Conservation (phyloP, 1,140 invertebrate species). For the Rhynchophorus ferrugineus region DNA sequence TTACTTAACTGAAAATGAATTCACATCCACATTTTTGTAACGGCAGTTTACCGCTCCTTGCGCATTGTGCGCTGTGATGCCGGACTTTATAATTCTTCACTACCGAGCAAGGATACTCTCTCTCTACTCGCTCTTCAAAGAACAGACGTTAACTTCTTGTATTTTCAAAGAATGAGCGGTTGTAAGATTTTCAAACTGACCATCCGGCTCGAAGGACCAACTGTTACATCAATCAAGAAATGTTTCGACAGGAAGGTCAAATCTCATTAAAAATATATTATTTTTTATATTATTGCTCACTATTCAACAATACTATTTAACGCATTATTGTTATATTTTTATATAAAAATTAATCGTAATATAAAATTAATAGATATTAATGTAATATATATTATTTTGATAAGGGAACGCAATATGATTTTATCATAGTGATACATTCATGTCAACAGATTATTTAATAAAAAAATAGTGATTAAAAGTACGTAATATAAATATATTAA, state of each 20-base stretch:
- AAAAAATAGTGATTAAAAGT: too few relatives aligned
- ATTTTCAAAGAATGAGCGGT: not conserved
- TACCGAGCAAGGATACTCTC: not conserved
- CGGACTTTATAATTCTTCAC: slow-evolving; percentile 17
- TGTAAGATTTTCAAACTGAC: not conserved
- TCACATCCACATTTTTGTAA: slow-evolving; percentile 19
- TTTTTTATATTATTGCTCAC: too few relatives aligned
- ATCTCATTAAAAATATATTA: too few relatives aligned
- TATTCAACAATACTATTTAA: too few relatives aligned
- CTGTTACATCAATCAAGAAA: not conserved
- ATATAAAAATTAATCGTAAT: too few relatives aligned
- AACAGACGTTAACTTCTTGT: not conserved
- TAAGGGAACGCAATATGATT: too few relatives aligned
- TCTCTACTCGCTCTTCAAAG: not conserved
- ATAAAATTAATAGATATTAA: too few relatives aligned
- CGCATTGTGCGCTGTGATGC: slow-evolving; percentile 15
- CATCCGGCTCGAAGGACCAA: not conserved
- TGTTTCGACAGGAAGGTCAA: not conserved
- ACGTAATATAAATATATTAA: too few relatives aligned
- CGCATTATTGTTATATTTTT: too few relatives aligned
- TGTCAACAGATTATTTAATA: too few relatives aligned
- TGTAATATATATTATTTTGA: too few relatives aligned
- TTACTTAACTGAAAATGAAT: slow-evolving; percentile 18
- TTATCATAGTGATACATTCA: too few relatives aligned
- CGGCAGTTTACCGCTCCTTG: slow-evolving; percentile 17